Base-by-base conservation (phyloP, 2,888 invertebrate genomes). In the Aethes cnicana region DNA sequence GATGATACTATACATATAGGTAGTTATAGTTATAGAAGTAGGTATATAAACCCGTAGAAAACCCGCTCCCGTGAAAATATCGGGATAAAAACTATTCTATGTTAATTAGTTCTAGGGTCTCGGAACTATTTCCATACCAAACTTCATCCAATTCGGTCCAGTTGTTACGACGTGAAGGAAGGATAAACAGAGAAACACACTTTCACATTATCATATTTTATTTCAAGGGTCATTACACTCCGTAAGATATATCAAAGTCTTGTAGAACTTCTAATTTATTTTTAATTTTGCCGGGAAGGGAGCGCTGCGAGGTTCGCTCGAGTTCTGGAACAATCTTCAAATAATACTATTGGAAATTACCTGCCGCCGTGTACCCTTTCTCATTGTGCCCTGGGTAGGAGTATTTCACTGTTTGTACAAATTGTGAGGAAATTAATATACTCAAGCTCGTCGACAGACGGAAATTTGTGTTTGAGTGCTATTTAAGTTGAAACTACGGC, bases 211-310 rank as follows among this genome's bases (percentile, higher is more conserved):
- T n/a, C n/a, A n/a, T n/a, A n/a, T n/a, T n/a, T n/a, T n/a, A n/a
- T n/a, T n/a, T 4, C 8, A 32, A 32, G 17, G 17, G 32, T 16
- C 17, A 37, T 37, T 18, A 25, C 2, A 17, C 11, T 33, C 32
- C 7, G 12, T 12, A 18, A 25, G 21, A 55, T 53, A 49, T 58
- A 58, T 58, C 54, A 57, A 55, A 63, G 57, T 66, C 64, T 67
- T 56, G 55, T 49, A 55, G 48, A 60, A 61, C 68, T 64, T 68
- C 50, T 63, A 64, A 68, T 73, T 72, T 72, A 67, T 68, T 69
- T 74, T 69, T 68, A 67, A 74, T 74, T 73, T 65, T 39, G 54
- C 47, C 50, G 47, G 53, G 60, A 58, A 44, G 53, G 50, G 52
- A 61, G 61, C 69, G 69, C 68, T 42, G 37, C 54, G 63, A 69